Evolutionary conservation across 2,797 vertebrate genomes (phyloP), one percentile per base, ranked within the genome.

Genomic region (Cynodonichthys magdalenae): DNA sequence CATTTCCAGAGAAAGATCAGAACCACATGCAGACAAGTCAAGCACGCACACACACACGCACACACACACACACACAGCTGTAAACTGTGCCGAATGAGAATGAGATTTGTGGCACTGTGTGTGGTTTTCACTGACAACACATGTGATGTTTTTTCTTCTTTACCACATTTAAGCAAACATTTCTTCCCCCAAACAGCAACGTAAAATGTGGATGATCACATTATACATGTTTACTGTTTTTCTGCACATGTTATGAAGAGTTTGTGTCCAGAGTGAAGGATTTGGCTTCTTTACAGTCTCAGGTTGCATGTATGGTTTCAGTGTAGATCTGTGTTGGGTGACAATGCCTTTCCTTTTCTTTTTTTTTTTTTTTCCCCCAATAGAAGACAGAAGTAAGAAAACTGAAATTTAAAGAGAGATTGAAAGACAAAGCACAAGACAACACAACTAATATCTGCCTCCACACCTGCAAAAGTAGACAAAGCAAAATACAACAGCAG

Each of bases 321-420:
- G 27, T n/a, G 19, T 8, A 4, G 36, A 15, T 46, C 15, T 6
- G 28, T 55, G 36, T 55, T 55, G 19, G 41, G 36, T 55, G 53
- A 55, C 53, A 41, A 47, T 31, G 28, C 14, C 31, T n/a, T 24
- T 58, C 10, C 56, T 31, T n/a, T n/a, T n/a, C n/a, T n/a, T n/a
- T n/a, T n/a, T n/a, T n/a, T n/a, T n/a, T n/a, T n/a, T n/a, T n/a
- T n/a, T n/a, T n/a, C n/a, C n/a, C n/a, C n/a, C n/a, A n/a, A n/a
- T n/a, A n/a, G n/a, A n/a, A n/a, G n/a, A n/a, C n/a, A n/a, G n/a
- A n/a, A n/a, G n/a, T n/a, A n/a, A n/a, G n/a, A n/a, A n/a, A n/a
- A n/a, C n/a, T n/a, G n/a, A n/a, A n/a, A n/a, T n/a, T n/a, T n/a
- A n/a, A n/a, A n/a, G n/a, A n/a, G n/a, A n/a, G n/a, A n/a, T n/a